Base-by-base conservation (phyloP, 1,140 invertebrate species). In the Pseudomyrmex flavicornis region DNA sequence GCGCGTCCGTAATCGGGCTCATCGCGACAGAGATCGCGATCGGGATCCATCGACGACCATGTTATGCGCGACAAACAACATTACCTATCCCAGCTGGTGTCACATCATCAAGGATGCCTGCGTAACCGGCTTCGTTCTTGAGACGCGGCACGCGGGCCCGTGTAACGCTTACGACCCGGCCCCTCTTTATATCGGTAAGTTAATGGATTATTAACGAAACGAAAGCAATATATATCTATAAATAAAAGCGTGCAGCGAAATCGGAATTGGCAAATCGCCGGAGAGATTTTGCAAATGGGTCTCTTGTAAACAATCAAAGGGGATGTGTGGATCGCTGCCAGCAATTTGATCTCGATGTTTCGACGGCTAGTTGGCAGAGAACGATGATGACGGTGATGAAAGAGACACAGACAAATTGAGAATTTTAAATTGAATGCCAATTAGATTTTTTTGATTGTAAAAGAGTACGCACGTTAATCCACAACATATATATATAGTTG, bases 61-160 rank as follows among this genome's bases (percentile, higher is more conserved):
- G 26, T 93, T 99, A 61, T 99, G 98, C 94, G 98, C 97, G 69
- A 96, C 95, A 66, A 98, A 99, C 93, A 96, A 97, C 88, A 95
- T 95, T 86, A 98, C 97, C 1, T 98, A 98, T 93, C 95, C 95
- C 35, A 98, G 97, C 59, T 98, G 97, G 96, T 98, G 98, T 94
- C 96, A 98, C 86, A 97, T 98, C 96, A 96, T 97, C 89, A 96
- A 97, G 88, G 97, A 97, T 87, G 96, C 98, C 0, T 99, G 98
- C 93, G 95, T 95, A 86, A 97, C 96, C n/a, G 97, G 97, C 46
- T 96, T 96, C 83, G 96, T 97, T 79, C 96, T 98, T 70, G 97
- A 98, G 87, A 97, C 97, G 2, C 95, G 96, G 90, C 95, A 97
- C 90, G 95, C 96, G 48, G 97, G 97, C 72, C 95, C 95, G 82